Evolutionary conservation across 2,888 invertebrate species (phyloP), one percentile per base, ranked within the genome.

Genomic region (Conomelus anceps): DNA sequence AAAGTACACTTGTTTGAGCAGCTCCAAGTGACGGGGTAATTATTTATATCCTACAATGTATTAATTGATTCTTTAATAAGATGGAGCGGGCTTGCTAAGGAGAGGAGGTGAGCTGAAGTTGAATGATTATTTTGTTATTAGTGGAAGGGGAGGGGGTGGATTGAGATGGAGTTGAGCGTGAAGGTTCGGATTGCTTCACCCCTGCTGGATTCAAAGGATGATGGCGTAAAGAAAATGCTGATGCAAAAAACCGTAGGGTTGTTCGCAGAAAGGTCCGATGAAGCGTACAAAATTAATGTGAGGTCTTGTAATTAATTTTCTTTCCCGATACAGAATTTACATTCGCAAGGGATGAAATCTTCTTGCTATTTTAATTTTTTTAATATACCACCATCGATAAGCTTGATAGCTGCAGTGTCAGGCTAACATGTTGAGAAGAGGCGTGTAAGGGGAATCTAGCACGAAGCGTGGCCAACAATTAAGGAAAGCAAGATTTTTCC

Each of bases 291-390:
- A 88, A 88, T 88, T 88, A 88, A 88, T 88, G 88, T 24, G 88
- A 84, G 84, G 88, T 84, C 88, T 84, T 84, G 84, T 88, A 84
- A 88, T 88, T 88, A 88, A 88, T 88, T 88, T 63, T 84, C 26
- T 88, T 88, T 88, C n/a, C 84, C 63, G 41, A 89, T 34, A 88
- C 63, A 63, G 63, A 63, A 63, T 63, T n/a, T n/a, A n/a, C 63
- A 63, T 63, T 63, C 63, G 20, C 63, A 63, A 63, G 63, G 63
- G 63, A 63, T n/a, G 63, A 63, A 63, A 63, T 63, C 63, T 63
- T 63, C 63, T 63, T n/a, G 63, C 20, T 63, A n/a, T 63, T 63
- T 63, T n/a, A 63, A 63, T 63, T 63, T 63, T 63, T n/a, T 63
- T n/a, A 63, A 34, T n/a, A 17, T 34, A 34, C 17, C n/a, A n/a